Evolutionary conservation across 2,797 vertebrate genomes (phyloP).

Genomic region (Sebastiscus tertius): DNA sequence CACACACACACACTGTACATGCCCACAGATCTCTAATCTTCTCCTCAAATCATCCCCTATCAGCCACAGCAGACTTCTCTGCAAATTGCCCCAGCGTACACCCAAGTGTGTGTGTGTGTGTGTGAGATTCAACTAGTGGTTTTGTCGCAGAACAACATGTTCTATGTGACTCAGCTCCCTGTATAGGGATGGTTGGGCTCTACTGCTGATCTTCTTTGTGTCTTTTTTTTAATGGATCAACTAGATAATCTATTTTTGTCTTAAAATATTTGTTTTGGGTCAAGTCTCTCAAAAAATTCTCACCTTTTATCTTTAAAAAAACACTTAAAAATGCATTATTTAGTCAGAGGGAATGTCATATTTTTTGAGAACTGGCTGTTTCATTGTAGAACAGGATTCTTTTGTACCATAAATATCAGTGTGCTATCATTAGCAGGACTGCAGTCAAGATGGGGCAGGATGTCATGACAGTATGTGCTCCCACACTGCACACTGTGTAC

Average conservation of each 20-base stretch:
- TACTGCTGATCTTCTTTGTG: neutral
- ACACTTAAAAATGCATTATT: neutral
- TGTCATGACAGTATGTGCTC: neutral
- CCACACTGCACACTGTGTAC: neutral
- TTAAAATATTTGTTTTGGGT: neutral
- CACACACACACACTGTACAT: neutral
- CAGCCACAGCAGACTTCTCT: conserved; percentile 70
- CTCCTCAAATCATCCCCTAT: conserved; percentile 61
- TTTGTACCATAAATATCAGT: neutral
- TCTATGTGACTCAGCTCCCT: conserved; percentile 29
- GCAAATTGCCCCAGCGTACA: conserved; percentile 62
- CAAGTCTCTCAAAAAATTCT: neutral
- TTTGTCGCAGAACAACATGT: conserved; percentile 46
- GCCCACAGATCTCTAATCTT: conserved; percentile 59
- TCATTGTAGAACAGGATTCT: neutral
- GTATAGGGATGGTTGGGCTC: neutral
- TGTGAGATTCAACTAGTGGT: conserved; percentile 23
- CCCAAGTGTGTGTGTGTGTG: neutral
- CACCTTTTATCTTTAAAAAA: neutral
- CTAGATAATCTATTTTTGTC: neutral
- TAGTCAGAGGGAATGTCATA: neutral
- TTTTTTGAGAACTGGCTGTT: neutral
- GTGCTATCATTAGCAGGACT: neutral
- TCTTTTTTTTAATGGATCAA: conserved; percentile 1
- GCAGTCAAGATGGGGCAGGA: neutral